phyloP scores from a whole-genome alignment of 1,140 invertebrate species.

The Chlorops oryzae region DNA sequence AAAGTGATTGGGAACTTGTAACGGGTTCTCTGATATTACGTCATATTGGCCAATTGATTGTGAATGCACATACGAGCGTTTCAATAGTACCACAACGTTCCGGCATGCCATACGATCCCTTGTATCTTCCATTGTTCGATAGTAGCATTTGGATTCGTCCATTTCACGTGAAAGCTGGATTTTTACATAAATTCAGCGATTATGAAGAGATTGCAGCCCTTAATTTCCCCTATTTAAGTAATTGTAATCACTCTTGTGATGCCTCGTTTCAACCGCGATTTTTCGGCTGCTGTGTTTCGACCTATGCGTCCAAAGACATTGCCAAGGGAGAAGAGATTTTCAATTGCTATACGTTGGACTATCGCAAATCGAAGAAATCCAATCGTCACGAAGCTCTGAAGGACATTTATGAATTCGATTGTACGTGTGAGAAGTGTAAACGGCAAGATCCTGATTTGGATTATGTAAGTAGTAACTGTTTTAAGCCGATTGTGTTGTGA shows the following conservation, averaged over 20 bases:
- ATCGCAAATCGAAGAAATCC: conserved; percentile 8
- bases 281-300: conserved; percentile 22
- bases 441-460: conserved; percentile 19
- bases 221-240: conserved; percentile 34
- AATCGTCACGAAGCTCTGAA: conserved; percentile 16
- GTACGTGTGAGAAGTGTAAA: conserved; percentile 24
- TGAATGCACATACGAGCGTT: conserved; percentile 29
- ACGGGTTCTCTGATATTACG: conserved; percentile 27
- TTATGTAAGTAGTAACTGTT: conserved; percentile 23
- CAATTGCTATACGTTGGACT: conserved; percentile 34
- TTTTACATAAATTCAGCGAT: conserved; percentile 21
- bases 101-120: background rate
- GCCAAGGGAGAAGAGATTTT: conserved; percentile 25
- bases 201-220: conserved; percentile 20
- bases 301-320: conserved; percentile 16
- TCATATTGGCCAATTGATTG: conserved; percentile 25
- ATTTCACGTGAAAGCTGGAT: conserved; percentile 19
- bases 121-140: conserved; percentile 21
- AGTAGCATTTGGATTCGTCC: conserved; percentile 24
- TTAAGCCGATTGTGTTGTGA: too few species aligned
- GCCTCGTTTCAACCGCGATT: conserved; percentile 23
- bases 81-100: conserved; percentile 14
- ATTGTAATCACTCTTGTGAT: conserved; percentile 33
- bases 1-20: conserved; percentile 24
- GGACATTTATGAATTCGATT: conserved; percentile 28